Percentiles rank a stretch among this genome's conserved stretches.
These are phyloP conservation scores for Hylia prasina DNA, from an alignment of 2,113 vertebrate genomes.

Conservation along the genomic window DNA sequence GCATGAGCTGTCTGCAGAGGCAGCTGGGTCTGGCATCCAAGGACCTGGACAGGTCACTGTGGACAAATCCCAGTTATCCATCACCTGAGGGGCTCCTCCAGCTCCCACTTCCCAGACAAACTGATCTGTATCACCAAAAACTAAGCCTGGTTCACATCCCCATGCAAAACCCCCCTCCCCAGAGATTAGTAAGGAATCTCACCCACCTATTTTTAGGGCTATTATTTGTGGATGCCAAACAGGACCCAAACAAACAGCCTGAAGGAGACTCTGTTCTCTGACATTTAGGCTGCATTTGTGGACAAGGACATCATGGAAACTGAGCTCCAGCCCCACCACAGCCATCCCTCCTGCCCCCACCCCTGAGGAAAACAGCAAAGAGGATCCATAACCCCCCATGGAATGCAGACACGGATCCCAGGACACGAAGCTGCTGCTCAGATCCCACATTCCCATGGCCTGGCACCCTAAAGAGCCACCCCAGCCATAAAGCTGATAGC, in stretches of 20 bases:
- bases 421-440: neutral
- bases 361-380: neutral
- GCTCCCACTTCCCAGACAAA: neutral
- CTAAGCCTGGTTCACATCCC: neutral
- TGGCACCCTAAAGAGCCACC: neutral
- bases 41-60: neutral
- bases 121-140: neutral
- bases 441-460: accelerated
- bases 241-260: neutral
- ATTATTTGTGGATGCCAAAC: slow-evolving; percentile 23
- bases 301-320: neutral
- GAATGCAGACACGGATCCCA: neutral
- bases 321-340: neutral
- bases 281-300: slow-evolving; percentile 5
- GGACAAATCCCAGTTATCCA: neutral
- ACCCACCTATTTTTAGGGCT: slow-evolving; percentile 28
- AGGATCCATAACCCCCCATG: neutral
- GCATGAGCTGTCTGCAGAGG: neutral
- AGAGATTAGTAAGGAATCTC: neutral
- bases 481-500: accelerated
- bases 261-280: slow-evolving; percentile 23
- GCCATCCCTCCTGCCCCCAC: neutral
- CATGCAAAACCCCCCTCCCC: neutral
- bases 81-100: neutral
- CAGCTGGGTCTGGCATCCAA: accelerated